These are phyloP conservation scores for Metellina segmentata DNA, from an alignment of 2,888 invertebrate species.

Conservation along the genomic window DNA sequence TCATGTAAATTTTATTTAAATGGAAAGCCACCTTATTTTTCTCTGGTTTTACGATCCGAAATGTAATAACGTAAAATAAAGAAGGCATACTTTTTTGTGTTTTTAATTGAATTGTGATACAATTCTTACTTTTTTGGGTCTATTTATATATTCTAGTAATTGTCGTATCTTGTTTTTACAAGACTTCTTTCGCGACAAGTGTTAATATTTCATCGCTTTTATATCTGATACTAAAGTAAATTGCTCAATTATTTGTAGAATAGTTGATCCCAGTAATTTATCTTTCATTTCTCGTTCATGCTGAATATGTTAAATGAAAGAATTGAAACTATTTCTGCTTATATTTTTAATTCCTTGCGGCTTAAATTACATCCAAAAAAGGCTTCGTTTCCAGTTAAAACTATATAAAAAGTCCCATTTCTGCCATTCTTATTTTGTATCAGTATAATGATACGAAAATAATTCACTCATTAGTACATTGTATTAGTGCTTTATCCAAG, in stretches of 20 bases:
- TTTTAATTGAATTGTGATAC: background rate
- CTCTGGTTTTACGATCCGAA: constrained; percentile 4
- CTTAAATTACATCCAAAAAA: too few relatives aligned
- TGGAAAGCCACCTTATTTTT: constrained; percentile 3
- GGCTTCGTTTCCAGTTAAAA: too few relatives aligned
- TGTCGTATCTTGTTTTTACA: background rate
- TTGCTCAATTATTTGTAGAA: background rate
- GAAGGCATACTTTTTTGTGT: background rate
- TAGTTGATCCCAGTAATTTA: too few relatives aligned
- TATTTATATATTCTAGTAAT: background rate
- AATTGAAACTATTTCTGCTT: too few relatives aligned
- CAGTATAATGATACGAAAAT: too few relatives aligned
- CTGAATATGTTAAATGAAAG: too few relatives aligned
- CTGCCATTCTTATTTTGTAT: too few relatives aligned
- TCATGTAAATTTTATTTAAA: constrained; percentile 27
- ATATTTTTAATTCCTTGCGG: too few relatives aligned
- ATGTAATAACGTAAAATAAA: background rate
- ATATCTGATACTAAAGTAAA: background rate
- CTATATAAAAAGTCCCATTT: too few relatives aligned
- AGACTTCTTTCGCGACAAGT: background rate
- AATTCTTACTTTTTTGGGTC: background rate
- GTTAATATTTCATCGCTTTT: background rate
- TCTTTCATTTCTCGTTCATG: too few relatives aligned
- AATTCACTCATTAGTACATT: too few relatives aligned
- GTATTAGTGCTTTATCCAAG: too few relatives aligned